Evolutionary conservation across 2,888 invertebrate species (phyloP), one percentile per base, ranked within the genome.

Genomic region (Ornithoptera priamus): DNA sequence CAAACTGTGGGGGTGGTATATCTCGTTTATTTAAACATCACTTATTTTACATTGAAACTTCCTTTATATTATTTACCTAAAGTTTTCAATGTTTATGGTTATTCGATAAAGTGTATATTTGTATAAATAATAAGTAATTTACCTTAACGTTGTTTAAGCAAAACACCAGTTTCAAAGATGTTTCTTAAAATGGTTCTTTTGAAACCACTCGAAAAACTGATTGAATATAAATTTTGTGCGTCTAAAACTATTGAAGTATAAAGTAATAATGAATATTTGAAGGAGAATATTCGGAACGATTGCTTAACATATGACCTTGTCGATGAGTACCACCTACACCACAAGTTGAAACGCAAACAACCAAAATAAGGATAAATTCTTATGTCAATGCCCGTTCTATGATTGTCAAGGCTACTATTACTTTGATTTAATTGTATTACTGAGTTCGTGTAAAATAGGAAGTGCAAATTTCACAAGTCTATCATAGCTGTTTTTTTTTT

Each of bases 281-380:
- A 78, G 81, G 75, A 74, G 75, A 46, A 57, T 74, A 80, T 77
- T 79, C 74, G 75, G 71, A 82, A 80, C 82, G 78, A 79, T 70
- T 71, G 75, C 74, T 75, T 77, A 74, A 70, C 75, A 71, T 73
- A 74, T 75, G 85, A 84, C 90, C 91, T 90, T 90, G 88, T 73
- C 70, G 75, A 84, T 85, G 80, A 80, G 79, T 81, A 76, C 85
- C 88, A 81, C 88, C 90, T 87, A 90, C 91, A 86, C 85, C 85
- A 83, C 78, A 79, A 76, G 66, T 18, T 76, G 74, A 76, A 80
- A 82, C 74, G 79, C 80, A 86, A 85, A 86, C 77, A 84, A 73
- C 75, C 78, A 76, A 85, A 83, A 81, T 83, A 79, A 73, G 76
- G 82, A 78, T 68, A 74, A 77, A 56, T 62, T 58, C 18, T 30